Base-by-base conservation (phyloP, 2,113 vertebrate species). In the Electrona antarctica region DNA sequence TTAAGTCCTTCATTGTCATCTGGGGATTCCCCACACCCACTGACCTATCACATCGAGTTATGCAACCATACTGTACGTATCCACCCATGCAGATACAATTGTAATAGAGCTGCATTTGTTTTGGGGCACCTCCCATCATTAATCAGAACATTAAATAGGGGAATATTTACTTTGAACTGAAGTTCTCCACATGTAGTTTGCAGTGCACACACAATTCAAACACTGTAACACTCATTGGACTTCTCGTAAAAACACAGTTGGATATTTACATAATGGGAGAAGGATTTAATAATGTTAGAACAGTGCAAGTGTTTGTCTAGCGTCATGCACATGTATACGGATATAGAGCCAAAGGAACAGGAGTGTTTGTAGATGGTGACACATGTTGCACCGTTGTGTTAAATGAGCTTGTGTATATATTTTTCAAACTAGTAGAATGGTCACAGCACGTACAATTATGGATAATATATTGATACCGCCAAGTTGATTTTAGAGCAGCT, bases 121-220 rank as follows among this genome's bases (percentile, higher is more conserved):
- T 78, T 21, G 72, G 49, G 7, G 45, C 61, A 63, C 8, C 46
- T 58, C 8, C 56, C 15, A 7, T 7, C 5, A 14, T 33, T 7
- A 29, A 52, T 11, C 14, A 60, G 69, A 67, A 87, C 2, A 33
- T 69, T 67, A 76, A 79, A 77, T 57, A 83, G 9, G 1, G 8
- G 46, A 69, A 70, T 81, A 70, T 89, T 87, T 74, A 14, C 77
- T 52, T 28, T 65, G 8, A 3, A 6, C 56, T 8, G 0, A 29
- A 28, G 29, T 6, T 55, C 8, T 8, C 12, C 8, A 21, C 21
- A 7, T 8, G 12, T 29, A 8, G 47, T 66, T 69, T 74, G 50
- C 28, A 66, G 7, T 74, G 50, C 28, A 68, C 10, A 52, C 55
- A n/a, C 48, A 66, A 64, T 69, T 81, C 41, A 80, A 78, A 82